A percentile compares a stretch with the other conserved stretches of the same genome.
Evolutionary conservation across 2,888 invertebrate genomes (phyloP).

Genomic region (Punctoribates punctum): DNA sequence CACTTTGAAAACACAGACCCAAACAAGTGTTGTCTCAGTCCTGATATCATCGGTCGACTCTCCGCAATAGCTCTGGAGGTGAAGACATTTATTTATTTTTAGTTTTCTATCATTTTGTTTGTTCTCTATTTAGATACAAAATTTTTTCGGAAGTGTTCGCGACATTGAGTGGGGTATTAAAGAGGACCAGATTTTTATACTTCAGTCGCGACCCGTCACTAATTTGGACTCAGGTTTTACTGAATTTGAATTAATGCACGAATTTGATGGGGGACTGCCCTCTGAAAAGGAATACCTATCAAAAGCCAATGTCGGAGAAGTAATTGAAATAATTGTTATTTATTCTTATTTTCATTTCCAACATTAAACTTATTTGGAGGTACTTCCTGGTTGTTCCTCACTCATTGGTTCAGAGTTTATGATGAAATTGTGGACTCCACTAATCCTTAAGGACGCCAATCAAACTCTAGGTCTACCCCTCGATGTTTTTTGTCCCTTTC

Average conservation of each 20-base stretch:
- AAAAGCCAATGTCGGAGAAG: constrained; percentile 47
- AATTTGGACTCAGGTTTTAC: constrained; percentile 65
- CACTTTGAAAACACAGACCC: not conserved
- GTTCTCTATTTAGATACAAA: constrained; percentile 61
- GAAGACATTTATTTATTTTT: not conserved
- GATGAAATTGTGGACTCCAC: not conserved
- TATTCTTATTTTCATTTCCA: no score
- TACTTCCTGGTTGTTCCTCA: no score
- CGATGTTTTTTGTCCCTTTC: not conserved
- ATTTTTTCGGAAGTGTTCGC: constrained; percentile 55
- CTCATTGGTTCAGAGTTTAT: no score
- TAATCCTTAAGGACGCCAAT: not conserved
- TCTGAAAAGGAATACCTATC: constrained; percentile 44
- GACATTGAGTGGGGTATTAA: constrained; percentile 77
- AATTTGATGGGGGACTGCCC: constrained; percentile 60
- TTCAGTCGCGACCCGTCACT: constrained; percentile 77
- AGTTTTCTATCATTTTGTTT: constrained; percentile 53
- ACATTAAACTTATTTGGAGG: no score
- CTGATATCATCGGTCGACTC: constrained; percentile 59
- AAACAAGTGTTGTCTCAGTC: constrained; percentile 57
- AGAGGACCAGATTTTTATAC: constrained; percentile 57
- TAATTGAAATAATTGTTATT: constrained; percentile 25
- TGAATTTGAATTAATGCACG: constrained; percentile 73
- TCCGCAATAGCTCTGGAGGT: constrained; percentile 61
- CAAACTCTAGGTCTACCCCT: not conserved